These are phyloP conservation scores for Chionoecetes opilio DNA, from an alignment of 1,140 invertebrate genomes.

Conservation along the genomic window DNA sequence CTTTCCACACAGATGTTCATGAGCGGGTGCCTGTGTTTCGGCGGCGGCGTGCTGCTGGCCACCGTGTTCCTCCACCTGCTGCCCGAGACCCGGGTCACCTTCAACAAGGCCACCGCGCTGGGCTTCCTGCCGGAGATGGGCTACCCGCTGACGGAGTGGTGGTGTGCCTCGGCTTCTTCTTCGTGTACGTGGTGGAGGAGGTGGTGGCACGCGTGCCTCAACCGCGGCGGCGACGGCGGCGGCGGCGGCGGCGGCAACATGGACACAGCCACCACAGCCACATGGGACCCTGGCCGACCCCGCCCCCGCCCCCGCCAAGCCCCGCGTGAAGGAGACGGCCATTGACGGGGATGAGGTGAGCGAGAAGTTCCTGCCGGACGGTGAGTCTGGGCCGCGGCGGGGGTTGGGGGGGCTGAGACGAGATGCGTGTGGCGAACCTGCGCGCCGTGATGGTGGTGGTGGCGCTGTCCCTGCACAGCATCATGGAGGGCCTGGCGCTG, in stretches of 20 bases:
- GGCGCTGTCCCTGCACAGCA: conserved; percentile 87
- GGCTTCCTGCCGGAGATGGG: conserved; percentile 40
- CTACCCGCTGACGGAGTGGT: conserved; percentile 85
- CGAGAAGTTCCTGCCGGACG: conserved; percentile 45
- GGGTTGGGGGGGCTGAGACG: neutral
- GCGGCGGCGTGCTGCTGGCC: conserved; percentile 94
- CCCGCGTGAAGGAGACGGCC: conserved; percentile 33
- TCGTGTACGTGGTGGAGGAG: conserved; percentile 86
- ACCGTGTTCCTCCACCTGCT: conserved; percentile 96
- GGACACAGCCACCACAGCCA: too few relatives aligned
- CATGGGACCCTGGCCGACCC: conserved; percentile 44
- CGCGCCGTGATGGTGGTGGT: conserved; percentile 85
- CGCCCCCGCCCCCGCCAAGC: conserved; percentile 28
- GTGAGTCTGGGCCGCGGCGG: neutral
- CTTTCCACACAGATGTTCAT: conserved; percentile 80
- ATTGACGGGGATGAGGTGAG: conserved; percentile 35
- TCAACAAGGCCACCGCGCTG: conserved; percentile 45
- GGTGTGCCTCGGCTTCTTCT: conserved; percentile 86
- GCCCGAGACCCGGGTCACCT: conserved; percentile 91
- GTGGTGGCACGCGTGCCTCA: conserved; percentile 83
- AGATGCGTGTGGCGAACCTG: conserved; percentile 81
- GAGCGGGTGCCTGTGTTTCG: conserved; percentile 90
- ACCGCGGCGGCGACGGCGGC: conserved; percentile 40
- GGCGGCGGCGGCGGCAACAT: too few relatives aligned
- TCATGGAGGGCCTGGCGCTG: conserved; percentile 90